Base-by-base conservation (phyloP, 2,888 invertebrate species). In the Latheticus oryzae region DNA sequence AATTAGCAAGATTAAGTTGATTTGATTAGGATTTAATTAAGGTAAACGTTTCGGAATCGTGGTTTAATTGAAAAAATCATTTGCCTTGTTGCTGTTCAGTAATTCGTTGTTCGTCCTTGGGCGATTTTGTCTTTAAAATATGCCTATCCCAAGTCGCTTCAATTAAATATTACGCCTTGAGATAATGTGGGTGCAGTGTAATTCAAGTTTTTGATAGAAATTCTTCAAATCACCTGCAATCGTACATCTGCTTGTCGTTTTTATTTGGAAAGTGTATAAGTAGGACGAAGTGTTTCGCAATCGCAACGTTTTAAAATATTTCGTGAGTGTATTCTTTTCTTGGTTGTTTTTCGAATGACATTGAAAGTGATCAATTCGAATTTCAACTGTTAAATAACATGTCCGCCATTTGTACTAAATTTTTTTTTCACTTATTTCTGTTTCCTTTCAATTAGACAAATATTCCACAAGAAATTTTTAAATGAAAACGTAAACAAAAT, bases 251-350 rank as follows among this genome's bases (percentile, higher is more conserved):
- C 45, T 52, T 17, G 50, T 15, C 52, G 52, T 35, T 70, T 67
- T 67, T 65, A 59, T 64, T 70, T 66, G 67, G 73, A 74, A 74
- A 73, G 73, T 72, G 62, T 61, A 58, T 67, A 74, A 75, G 74
- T 76, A 72, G 74, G 73, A 71, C 73, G 73, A 60, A 61, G 62
- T 71, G 70, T 75, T 74, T 72, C 69, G 66, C 66, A 70, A 71
- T 42, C 63, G 62, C 58, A n/a, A n/a, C 37, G 52, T 55, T 47
- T 59, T 51, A 65, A 64, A 68, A 63, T 62, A 68, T 67, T 65
- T 62, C 33, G 52, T 58, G 62, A 57, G 42, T 52, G 50, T 47
- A 43, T 52, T 67, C 66, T 64, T 17, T 64, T 65, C 59, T 66
- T 65, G 58, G 42, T 47, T 52, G 37, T 57, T 62, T 64, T 63